Conservation (phyloP, 2,888 invertebrate species). For the Cantharis flavilabris region DNA sequence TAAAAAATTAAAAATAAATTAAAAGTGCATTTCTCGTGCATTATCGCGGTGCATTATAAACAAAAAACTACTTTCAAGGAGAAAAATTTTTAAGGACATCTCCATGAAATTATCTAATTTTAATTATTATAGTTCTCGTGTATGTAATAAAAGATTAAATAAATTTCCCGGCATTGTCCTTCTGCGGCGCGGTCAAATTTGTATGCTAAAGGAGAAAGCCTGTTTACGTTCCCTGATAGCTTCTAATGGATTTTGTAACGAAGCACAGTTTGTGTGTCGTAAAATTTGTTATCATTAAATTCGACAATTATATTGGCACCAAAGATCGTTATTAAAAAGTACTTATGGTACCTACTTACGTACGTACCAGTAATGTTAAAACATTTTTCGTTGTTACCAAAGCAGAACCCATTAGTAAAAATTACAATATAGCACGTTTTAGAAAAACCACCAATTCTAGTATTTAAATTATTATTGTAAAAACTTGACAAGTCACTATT, state of each 20-base stretch:
- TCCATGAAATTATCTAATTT: neutral
- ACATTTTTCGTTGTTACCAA: neutral
- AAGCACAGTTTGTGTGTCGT: neutral
- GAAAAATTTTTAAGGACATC: neutral
- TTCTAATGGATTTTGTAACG: neutral
- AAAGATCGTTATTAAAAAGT: neutral
- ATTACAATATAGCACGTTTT: neutral
- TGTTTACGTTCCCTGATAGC: neutral
- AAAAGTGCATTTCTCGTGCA: neutral
- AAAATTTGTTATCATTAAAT: neutral
- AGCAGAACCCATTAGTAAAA: neutral
- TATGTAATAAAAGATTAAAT: neutral
- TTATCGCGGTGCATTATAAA: neutral
- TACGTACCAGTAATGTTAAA: neutral
- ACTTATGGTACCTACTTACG: too few species aligned
- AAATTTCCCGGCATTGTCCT: neutral
- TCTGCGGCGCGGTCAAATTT: neutral
- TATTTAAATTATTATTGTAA: neutral
- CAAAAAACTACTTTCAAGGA: neutral
- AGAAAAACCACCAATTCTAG: neutral
- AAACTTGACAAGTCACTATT: neutral
- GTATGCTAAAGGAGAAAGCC: neutral
- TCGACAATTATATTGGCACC: neutral
- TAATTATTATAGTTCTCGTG: neutral
- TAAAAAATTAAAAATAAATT: neutral